A percentile compares a stretch with the other conserved stretches of the same genome.
Conservation (phyloP, 2,888 invertebrate genomes). For the Amphipyra berbera region DNA sequence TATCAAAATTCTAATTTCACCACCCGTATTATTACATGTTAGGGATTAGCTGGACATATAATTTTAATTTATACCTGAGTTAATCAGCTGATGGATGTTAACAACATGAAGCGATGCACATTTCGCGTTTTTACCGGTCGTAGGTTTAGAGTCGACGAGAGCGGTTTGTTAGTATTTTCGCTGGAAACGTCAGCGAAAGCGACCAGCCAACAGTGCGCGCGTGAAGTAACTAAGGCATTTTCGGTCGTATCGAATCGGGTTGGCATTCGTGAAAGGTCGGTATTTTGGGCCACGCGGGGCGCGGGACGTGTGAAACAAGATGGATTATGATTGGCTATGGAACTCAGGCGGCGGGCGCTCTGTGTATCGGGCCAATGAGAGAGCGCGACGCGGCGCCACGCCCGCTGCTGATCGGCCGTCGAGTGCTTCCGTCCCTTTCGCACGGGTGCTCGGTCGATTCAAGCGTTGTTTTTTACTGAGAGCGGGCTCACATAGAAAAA, state of each 20-base stretch:
- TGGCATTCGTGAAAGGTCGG: conserved; percentile 88
- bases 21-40: conserved; percentile 44
- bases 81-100: conserved; percentile 53
- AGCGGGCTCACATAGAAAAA: conserved; percentile 84
- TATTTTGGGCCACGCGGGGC: conserved; percentile 80
- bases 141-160: conserved; percentile 50
- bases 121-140: conserved; percentile 43
- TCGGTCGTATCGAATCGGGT: conserved; percentile 88
- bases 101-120: conserved; percentile 46
- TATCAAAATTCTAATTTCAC: conserved; percentile 55
- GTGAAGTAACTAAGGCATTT: conserved; percentile 89
- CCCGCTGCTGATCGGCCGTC: conserved; percentile 70
- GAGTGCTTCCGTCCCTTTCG: conserved; percentile 76
- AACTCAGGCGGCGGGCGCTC: conserved; percentile 81
- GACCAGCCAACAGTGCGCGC: conserved; percentile 81
- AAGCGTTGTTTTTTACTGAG: conserved; percentile 80
- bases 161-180: conserved; percentile 67
- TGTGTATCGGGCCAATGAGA: conserved; percentile 75
- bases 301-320: conserved; percentile 76
- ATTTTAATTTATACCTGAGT: conserved; percentile 68
- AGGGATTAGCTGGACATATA: conserved; percentile 32
- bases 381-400: conserved; percentile 77
- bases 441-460: conserved; percentile 76
- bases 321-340: conserved; percentile 73
- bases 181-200: conserved; percentile 79